Base-by-base conservation (phyloP, 2,113 vertebrate species). In the Spermophilus dauricus region DNA sequence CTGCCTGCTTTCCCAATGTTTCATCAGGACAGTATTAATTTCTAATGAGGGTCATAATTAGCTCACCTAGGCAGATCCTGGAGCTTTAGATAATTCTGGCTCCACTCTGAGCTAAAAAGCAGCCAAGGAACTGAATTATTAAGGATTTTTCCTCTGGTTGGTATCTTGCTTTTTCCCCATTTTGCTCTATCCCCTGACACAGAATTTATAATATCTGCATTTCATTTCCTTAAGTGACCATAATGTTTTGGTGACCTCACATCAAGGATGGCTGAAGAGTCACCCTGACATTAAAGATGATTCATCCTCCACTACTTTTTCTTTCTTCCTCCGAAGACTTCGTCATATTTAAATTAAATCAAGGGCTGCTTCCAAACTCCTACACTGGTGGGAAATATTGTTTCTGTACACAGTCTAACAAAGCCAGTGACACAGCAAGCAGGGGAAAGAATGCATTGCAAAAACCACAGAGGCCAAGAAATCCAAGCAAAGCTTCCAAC, bases 311-410 rank as follows among this genome's bases (percentile, higher is more conserved):
- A 7, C 58, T 82, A 56, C 67, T 42, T 73, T 86, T 61, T 86
- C 14, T 58, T 77, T 32, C 18, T 73, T 90, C 42, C 32, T 92
- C 8, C 34, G 76, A 69, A 73, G 48, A 32, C 51, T 85, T 53
- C 26, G 37, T 48, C 20, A 26, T 67, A 63, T 63, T 82, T 53
- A 95, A 77, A 89, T 89, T 61, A 95, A 93, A 86, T 39, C n/a
- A 70, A 10, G 20, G 65, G 16, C n/a, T 86, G 86, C 82, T 93
- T 65, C 58, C 58, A 85, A 86, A 81, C 76, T 88, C 45, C 17
- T 61, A 39, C 1, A 20, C 24, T 53, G 20, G 28, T 26, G 77
- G 11, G 30, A 80, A 22, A 4, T 88, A 53, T 91, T 81, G 88
- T 76, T 95, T 70, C 26, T 72, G 12, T 42, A 22, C 51, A 42